Evolutionary conservation across 2,113 vertebrate genomes (phyloP), one percentile per base, ranked within the genome.

Genomic region (Sturnira hondurensis): DNA sequence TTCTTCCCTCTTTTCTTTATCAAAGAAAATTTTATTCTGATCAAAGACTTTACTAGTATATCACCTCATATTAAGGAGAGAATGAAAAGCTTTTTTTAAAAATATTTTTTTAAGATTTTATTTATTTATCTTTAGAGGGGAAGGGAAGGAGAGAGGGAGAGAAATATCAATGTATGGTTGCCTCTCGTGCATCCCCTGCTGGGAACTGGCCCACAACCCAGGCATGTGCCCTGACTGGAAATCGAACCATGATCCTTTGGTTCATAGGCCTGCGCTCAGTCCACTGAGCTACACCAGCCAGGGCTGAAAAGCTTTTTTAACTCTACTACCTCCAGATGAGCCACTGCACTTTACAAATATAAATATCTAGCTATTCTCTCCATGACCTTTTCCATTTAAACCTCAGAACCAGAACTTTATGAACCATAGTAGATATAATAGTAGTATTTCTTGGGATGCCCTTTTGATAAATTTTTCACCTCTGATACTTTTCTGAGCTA

Each of bases 341-440:
- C 20, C 50, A 36, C 45, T 83, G 19, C 15, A 71, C 36, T 83
- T 90, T 50, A 86, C 28, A 88, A 7, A 67, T 86, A 65, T 50
- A 89, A 82, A 28, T 63, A 45, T 73, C 52, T 52, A 74, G 13
- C 43, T 81, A 0, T 82, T 88, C 17, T 87, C 38, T 65, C 54
- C 1, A 1, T 56, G 31, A 78, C 65, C 17, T 28, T 93, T 90
- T 80, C 87, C 41, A 45, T 95, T 26, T 96, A 92, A 95, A 74
- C 68, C 68, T 94, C 38, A 86, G 86, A 97, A 89, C 61, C 20
- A 83, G 74, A 95, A 77, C 11, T 68, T 84, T 80, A 54, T 43
- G 52, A 86, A 73, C 16, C 74, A 50, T 68, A 31, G 20, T 81
- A 80, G 65, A 38, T n/a, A 78, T 31, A 47, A 43, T 26, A 89